These are phyloP conservation scores for Myrmecobius fasciatus DNA, from an alignment of 2,113 vertebrate species.

Conservation along the genomic window DNA sequence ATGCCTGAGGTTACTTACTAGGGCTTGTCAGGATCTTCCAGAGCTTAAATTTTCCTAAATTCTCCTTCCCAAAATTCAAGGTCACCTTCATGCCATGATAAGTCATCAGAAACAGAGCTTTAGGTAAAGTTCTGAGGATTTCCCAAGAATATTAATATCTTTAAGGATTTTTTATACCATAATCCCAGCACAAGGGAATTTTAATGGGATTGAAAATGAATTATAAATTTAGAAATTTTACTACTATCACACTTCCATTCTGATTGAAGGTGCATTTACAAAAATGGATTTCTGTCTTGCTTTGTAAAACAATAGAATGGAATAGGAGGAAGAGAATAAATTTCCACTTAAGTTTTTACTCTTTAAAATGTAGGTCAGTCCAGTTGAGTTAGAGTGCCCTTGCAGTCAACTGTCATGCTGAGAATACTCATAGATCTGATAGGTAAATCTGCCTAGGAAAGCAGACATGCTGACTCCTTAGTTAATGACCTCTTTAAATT, in stretches of 20 bases:
- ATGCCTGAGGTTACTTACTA: background rate
- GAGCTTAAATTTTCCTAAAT: background rate
- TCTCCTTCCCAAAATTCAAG: background rate
- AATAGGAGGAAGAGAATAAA: background rate
- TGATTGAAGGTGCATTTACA: background rate
- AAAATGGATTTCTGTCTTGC: background rate
- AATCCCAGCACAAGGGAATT: background rate
- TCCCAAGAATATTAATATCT: background rate
- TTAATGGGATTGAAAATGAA: background rate
- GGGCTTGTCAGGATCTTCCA: background rate
- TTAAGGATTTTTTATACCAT: background rate
- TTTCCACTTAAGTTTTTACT: background rate
- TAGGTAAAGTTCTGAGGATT: background rate
- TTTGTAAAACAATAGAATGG: background rate
- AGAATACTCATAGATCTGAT: conserved; percentile 36
- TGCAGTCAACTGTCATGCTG: background rate
- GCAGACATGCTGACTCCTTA: conserved; percentile 45
- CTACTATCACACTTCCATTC: background rate
- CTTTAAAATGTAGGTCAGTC: background rate
- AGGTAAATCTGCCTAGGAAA: conserved; percentile 42
- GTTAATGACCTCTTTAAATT: conserved; percentile 62
- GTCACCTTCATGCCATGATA: background rate
- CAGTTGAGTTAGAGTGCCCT: background rate
- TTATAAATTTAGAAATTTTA: background rate
- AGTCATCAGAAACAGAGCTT: background rate